Base-by-base conservation (phyloP, 1,140 invertebrate species). In the Pentalonia nigronervosa region DNA sequence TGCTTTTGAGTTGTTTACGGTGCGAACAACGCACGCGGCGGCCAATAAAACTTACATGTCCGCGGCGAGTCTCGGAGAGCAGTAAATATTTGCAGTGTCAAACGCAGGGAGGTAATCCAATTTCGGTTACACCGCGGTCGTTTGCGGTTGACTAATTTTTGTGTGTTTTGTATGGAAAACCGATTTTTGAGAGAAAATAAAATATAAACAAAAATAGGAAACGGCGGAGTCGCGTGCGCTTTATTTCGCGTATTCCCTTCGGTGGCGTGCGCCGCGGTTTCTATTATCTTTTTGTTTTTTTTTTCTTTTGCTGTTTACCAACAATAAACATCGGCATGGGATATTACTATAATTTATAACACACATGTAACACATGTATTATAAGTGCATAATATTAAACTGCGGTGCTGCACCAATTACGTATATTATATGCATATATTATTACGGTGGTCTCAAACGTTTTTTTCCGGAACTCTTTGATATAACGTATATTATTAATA, bases 51-150 rank as follows among this genome's bases (percentile, higher is more conserved):
- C 60, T 76, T 76, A 76, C 21, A 53, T 9, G 47, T 45, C 17
- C 8, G 47, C 47, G n/a, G 41, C 4, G 34, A 45, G 21, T 84
- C 20, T 34, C 7, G 47, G 7, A n/a, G 53, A 81, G 81, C 30
- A 41, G 91, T 93, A 93, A 93, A 93, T 93, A 93, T 93, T 93
- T 93, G 48, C 91, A n/a, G 91, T 93, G 91, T 93, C 91, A 93
- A 83, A 86, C 81, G 34, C 91, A 93, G 81, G 21, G 81, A 83
- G 60, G 36, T 84, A 86, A 93, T 93, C 81, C 81, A 93, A 93
- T 93, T 92, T 81, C 21, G 76, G 91, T 50, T 23, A 36, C 47
- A 4, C 0, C 50, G 21, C 21, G 50, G 8, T 9, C 30, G 48
- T 93, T 93, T 30, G 86, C 91, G 81, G 86, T 86, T 53, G 81